These are phyloP conservation scores for Elephas maximus DNA, from an alignment of 2,113 vertebrate genomes.

Conservation along the genomic window DNA sequence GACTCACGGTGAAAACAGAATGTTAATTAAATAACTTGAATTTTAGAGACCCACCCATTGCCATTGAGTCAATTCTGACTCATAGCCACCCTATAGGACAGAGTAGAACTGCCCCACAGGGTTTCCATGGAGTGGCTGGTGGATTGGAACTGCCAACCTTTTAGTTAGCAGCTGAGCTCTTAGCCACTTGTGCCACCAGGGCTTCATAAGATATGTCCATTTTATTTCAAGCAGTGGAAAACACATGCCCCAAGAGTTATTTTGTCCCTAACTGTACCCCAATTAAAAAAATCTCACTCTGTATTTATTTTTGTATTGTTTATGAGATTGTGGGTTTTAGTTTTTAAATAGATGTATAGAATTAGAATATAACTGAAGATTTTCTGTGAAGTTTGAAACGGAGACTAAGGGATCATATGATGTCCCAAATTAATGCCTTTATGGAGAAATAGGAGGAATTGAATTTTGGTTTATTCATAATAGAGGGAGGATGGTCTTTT, in stretches of 20 bases:
- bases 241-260: slow-evolving; percentile 17
- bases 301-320: slow-evolving; percentile 14
- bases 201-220: neutral
- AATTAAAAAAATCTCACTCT: neutral
- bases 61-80: no score
- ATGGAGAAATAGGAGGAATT: neutral
- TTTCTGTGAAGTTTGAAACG: slow-evolving; percentile 18
- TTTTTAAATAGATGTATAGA: slow-evolving; percentile 29
- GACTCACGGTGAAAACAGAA: neutral
- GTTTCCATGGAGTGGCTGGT: no score
- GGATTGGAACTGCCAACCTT: no score
- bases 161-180: no score
- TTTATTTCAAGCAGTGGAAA: slow-evolving; percentile 60
- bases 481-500: neutral
- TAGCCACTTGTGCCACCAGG: no score
- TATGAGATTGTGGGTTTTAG: neutral
- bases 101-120: no score
- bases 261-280: neutral
- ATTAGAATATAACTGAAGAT: slow-evolving; percentile 10
- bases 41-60: neutral
- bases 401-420: neutral
- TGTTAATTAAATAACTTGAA: slow-evolving; percentile 27
- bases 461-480: slow-evolving; percentile 26
- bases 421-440: slow-evolving; percentile 22
- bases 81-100: no score